phyloP scores from a whole-genome alignment of 2,113 vertebrate species.

The Hiodon tergisus region DNA sequence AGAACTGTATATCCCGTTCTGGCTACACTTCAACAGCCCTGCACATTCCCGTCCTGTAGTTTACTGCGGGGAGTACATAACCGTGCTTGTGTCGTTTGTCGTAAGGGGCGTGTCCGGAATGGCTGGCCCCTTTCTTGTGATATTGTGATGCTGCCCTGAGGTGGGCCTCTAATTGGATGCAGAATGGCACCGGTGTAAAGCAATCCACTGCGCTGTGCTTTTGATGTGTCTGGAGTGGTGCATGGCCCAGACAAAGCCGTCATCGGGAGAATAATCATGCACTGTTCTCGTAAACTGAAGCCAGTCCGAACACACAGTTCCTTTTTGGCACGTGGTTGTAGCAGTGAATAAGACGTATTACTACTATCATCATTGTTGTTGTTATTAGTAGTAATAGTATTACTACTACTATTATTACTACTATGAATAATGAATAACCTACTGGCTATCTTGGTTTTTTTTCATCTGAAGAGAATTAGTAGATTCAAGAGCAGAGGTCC shows the following conservation, averaged over 20 bases:
- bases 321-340: conserved; percentile 16
- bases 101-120: conserved; percentile 29
- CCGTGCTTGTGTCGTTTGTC: conserved; percentile 15
- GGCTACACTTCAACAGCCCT: too few species aligned
- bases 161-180: conserved; percentile 42
- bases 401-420: not conserved
- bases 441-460: not conserved
- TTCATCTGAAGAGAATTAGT: not conserved
- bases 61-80: too few species aligned
- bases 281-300: conserved; percentile 31
- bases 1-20: too few species aligned
- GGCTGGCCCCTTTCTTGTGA: conserved; percentile 2
- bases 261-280: conserved; percentile 31
- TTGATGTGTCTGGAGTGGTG: conserved; percentile 43
- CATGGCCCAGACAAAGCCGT: conserved; percentile 36
- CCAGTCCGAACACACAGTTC: conserved; percentile 35
- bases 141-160: conserved; percentile 27
- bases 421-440: not conserved
- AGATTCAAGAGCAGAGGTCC: too few species aligned
- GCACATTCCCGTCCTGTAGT: too few species aligned
- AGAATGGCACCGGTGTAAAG: conserved; percentile 35
- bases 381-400: not conserved
- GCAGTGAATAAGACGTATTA: not conserved
- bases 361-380: conserved; percentile 23
- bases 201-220: conserved; percentile 24